Base-by-base conservation (phyloP, 2,113 vertebrate species). In the Megaleporinus macrocephalus region DNA sequence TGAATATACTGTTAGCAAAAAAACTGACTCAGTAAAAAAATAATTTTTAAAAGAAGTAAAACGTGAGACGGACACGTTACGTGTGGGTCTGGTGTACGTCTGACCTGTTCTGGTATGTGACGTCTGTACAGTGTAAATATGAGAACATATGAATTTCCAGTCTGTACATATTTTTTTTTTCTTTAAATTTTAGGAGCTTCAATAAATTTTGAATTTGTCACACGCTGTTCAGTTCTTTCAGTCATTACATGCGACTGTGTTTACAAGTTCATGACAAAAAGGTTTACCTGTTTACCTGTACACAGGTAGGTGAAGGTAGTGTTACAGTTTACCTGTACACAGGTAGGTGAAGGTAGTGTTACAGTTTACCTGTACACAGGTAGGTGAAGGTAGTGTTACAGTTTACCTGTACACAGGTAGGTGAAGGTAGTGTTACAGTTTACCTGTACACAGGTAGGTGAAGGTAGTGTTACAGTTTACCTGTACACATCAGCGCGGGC, bases 41-140 rank as follows among this genome's bases (percentile, higher is more conserved):
- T 27, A 0, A 11, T 30, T 27, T 33, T 55, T 33, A 53, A 66
- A 20, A 55, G 18, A 51, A 14, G 49, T 1, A 51, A 51, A 16
- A 51, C 15, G 9, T 51, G 20, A 22, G 14, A 55, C 1, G 13
- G 5, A 55, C 2, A 16, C 7, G 13, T 22, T 22, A 16, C 51
- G 18, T 47, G 70, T 66, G 26, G 55, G 33, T 30, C 49, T 13
- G 22, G n/a, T 81, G 61, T 69, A 75, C 29, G 59, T 68, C 44
- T 66, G 2, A 41, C 22, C 18, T 55, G 20, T 53, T 69, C 51
- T 29, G 36, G 27, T 20, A 71, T 70, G 36, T 73, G 47, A 82
- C 88, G 84, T 61, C 78, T 94, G 91, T 92, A 91, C 90, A 87
- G 80, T 95, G 91, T 94, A 92, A 91, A 92, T 93, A 91, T 86